Percentiles rank a stretch among this genome's conserved stretches.
These are phyloP conservation scores for Bombus sibiricus DNA, from an alignment of 1,140 invertebrate species.

Conservation along the genomic window DNA sequence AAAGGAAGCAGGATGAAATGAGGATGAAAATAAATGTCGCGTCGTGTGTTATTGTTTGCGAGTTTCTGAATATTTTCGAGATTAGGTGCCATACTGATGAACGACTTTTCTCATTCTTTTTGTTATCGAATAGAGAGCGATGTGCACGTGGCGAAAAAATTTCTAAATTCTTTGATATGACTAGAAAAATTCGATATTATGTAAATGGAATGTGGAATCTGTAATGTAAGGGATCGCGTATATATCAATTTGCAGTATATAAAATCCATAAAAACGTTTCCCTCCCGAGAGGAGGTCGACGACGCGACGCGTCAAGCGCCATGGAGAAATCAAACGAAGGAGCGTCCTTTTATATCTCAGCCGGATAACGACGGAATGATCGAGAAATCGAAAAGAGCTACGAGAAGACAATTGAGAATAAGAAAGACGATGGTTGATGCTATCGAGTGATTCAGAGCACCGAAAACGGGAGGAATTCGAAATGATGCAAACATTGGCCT, in stretches of 20 bases:
- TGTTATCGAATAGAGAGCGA: too few relatives aligned
- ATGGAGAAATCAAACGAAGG: conserved; percentile 40
- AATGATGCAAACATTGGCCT: conserved; percentile 68
- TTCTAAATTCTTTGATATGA: too few relatives aligned
- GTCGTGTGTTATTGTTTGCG: neutral
- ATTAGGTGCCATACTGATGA: too few relatives aligned
- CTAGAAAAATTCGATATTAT: too few relatives aligned
- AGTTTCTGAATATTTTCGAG: too few relatives aligned
- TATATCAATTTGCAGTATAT: neutral
- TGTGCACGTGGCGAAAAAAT: too few relatives aligned
- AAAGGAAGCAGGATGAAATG: neutral
- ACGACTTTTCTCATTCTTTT: neutral
- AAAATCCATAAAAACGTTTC: neutral
- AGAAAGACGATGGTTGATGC: conserved; percentile 8
- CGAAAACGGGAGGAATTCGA: conserved; percentile 44
- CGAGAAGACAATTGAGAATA: conserved; percentile 15
- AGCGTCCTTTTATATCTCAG: neutral
- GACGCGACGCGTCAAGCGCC: conserved; percentile 18
- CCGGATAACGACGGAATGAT: conserved; percentile 46
- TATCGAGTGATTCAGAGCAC: conserved; percentile 13
- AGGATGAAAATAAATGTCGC: neutral
- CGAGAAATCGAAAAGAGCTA: neutral
- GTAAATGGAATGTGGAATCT: too few relatives aligned
- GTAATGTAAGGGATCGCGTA: too few relatives aligned
- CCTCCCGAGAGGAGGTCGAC: neutral